Conservation (phyloP, 2,797 vertebrate species). For the Serranus cabrilla region DNA sequence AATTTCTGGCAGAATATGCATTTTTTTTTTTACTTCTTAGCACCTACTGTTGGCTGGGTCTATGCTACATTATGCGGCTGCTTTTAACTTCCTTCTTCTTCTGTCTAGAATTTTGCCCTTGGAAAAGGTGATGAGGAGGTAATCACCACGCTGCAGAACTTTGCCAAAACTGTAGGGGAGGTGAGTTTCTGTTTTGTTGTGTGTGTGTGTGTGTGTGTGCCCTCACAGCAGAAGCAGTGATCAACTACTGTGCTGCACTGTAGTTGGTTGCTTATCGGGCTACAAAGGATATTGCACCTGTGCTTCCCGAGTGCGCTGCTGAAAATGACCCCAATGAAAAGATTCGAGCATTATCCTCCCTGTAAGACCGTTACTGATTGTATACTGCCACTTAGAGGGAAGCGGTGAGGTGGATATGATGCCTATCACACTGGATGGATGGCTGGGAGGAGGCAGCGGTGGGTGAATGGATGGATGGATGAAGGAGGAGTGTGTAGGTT, state of each 20-base stretch:
- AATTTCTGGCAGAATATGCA: conserved; percentile 15
- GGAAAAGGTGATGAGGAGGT: conserved; percentile 99
- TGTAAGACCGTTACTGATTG: conserved; percentile 21
- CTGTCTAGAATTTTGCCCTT: conserved; percentile 94
- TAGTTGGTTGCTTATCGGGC: conserved; percentile 35
- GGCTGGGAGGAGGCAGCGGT: neutral
- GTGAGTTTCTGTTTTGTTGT: conserved; percentile 81
- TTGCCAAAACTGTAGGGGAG: conserved; percentile 95
- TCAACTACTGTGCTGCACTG: conserved; percentile 11
- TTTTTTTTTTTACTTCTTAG: conserved; percentile 23
- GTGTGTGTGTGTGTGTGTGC: neutral
- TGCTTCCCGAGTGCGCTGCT: neutral
- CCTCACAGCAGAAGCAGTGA: conserved; percentile 1
- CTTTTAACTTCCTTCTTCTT: conserved; percentile 39
- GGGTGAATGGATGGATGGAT: conserved; percentile 19
- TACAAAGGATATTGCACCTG: conserved; percentile 43
- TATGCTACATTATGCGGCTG: conserved; percentile 27
- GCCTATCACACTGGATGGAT: conserved; percentile 20
- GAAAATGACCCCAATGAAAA: conserved; percentile 49
- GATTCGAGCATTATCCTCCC: conserved; percentile 30
- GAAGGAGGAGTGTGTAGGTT: conserved; percentile 23
- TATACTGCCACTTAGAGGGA: conserved; percentile 6
- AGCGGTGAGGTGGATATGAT: conserved; percentile 15
- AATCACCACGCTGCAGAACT: conserved; percentile 93
- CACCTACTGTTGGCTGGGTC: neutral